These are phyloP conservation scores for Argyra leucocephala DNA, from an alignment of 2,888 invertebrate species.

Conservation along the genomic window DNA sequence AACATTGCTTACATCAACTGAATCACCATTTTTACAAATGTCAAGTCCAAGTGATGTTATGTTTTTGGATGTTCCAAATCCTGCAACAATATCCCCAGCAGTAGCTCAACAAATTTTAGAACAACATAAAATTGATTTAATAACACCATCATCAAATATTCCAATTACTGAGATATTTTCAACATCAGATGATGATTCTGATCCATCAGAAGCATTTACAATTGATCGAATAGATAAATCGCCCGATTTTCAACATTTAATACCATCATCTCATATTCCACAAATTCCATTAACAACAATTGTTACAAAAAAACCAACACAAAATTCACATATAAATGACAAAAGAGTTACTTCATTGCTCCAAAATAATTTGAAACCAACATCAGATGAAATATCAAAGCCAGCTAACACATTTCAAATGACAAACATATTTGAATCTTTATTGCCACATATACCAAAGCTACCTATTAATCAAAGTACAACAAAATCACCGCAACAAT, in stretches of 20 bases:
- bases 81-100: constrained; percentile 17
- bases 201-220: constrained; percentile 17
- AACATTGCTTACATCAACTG: constrained; percentile 8
- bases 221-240: neutral
- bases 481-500: neutral
- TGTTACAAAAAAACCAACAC: too few relatives aligned
- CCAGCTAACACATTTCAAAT: neutral
- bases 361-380: too few relatives aligned
- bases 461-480: neutral
- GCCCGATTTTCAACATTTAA: neutral
- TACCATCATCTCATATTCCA: neutral
- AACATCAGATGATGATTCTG: constrained; percentile 20
- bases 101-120: constrained; percentile 20
- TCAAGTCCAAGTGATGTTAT: neutral
- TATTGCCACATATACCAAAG: neutral
- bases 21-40: neutral
- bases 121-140: constrained; percentile 18
- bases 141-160: neutral
- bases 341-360: too few relatives aligned
- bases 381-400: neutral
- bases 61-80: constrained; percentile 12
- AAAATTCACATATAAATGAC: too few relatives aligned
- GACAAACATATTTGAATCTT: neutral
- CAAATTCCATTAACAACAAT: neutral
- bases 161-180: constrained; percentile 10